These are phyloP conservation scores for Lepeophtheirus nordmannii DNA, from an alignment of 2,888 invertebrate species.

Conservation along the genomic window DNA sequence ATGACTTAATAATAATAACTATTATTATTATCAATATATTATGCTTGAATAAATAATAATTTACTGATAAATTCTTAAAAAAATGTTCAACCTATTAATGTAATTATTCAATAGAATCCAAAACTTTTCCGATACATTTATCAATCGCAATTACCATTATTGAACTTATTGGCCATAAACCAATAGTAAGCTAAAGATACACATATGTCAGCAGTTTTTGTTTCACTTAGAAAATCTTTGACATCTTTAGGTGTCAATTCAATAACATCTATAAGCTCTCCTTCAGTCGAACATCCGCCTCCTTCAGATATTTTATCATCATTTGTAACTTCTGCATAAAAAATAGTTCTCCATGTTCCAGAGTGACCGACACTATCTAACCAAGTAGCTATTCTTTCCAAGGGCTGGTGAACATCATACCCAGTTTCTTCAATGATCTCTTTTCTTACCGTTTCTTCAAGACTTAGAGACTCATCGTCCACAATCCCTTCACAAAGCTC, in stretches of 20 bases:
- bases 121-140: too few species aligned
- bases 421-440: constrained; percentile 90
- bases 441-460: constrained; percentile 62
- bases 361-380: constrained; percentile 43
- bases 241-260: constrained; percentile 54
- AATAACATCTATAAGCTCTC: constrained; percentile 73
- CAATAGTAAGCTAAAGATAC: neutral
- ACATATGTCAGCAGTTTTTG: neutral
- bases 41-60: too few species aligned
- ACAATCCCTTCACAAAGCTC: constrained; percentile 91
- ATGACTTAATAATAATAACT: too few species aligned
- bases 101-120: too few species aligned
- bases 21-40: too few species aligned
- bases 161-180: neutral
- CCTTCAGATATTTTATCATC: constrained; percentile 38
- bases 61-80: too few species aligned
- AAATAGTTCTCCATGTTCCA: constrained; percentile 63
- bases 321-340: constrained; percentile 75
- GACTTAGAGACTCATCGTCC: constrained; percentile 50
- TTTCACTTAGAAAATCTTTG: neutral
- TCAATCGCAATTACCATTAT: too few species aligned
- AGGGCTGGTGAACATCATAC: constrained; percentile 59
- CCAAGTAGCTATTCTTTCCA: constrained; percentile 31
- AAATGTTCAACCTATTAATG: too few species aligned
- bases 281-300: constrained; percentile 65